A percentile compares a stretch with the other conserved stretches of the same genome.
Conservation (phyloP, 2,113 vertebrate species). For the Puma concolor region DNA sequence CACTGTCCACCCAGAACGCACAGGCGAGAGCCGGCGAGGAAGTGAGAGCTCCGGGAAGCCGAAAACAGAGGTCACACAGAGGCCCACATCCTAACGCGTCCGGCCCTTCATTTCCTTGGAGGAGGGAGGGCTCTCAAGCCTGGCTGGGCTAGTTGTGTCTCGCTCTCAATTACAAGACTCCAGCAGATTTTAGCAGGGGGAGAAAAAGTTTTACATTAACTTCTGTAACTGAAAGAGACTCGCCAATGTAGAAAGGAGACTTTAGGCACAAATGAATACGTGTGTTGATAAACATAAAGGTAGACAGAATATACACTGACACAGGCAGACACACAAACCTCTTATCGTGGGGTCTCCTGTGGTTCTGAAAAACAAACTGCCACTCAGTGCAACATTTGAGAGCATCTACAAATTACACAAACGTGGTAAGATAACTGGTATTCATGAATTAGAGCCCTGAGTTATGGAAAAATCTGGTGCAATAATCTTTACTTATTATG, state of each 20-base stretch:
- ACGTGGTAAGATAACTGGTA: not conserved
- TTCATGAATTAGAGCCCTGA: not conserved
- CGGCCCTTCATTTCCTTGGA: not conserved
- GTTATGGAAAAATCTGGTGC: not conserved
- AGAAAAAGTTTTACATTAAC: not conserved
- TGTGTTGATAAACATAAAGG: not conserved
- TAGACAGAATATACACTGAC: not conserved
- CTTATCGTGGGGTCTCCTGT: fast-evolving
- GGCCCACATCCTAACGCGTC: not conserved
- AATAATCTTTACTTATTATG: not conserved
- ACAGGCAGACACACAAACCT: fast-evolving
- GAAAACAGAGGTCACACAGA: too few relatives aligned
- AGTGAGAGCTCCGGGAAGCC: not conserved
- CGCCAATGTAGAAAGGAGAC: not conserved
- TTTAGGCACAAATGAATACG: not conserved
- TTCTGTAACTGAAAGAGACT: not conserved
- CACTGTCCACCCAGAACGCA: not conserved
- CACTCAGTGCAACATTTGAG: too few relatives aligned
- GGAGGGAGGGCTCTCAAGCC: not conserved
- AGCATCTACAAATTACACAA: not conserved
- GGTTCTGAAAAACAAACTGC: not conserved
- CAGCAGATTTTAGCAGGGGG: not conserved
- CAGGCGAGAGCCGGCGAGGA: not conserved
- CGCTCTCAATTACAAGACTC: fast-evolving
- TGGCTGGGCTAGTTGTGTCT: too few relatives aligned